Evolutionary conservation across 2,113 vertebrate genomes (phyloP).

Genomic region (Otolemur garnettii): DNA sequence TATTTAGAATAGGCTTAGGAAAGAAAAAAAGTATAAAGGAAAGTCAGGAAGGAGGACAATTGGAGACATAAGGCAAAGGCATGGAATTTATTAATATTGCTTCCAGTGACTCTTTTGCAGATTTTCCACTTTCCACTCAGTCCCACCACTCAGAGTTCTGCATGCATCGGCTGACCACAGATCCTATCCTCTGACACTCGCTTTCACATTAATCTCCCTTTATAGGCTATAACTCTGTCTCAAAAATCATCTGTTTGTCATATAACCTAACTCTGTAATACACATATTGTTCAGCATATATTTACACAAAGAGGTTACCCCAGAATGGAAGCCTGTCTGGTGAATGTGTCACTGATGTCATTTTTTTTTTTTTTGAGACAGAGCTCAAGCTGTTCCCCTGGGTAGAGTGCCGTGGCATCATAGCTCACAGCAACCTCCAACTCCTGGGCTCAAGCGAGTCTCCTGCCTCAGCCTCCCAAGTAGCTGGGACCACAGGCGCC

Average conservation of each 20-base stretch:
- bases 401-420: too few relatives aligned
- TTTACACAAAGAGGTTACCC: background rate
- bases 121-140: background rate
- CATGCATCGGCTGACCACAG: background rate
- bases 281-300: background rate
- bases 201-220: background rate
- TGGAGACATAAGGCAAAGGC: background rate
- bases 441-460: too few relatives aligned
- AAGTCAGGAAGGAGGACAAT: background rate
- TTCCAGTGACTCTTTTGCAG: background rate
- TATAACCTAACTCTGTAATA: background rate
- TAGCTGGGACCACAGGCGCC: too few relatives aligned
- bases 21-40: background rate
- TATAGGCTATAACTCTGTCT: background rate
- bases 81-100: background rate
- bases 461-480: too few relatives aligned
- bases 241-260: slow-evolving; percentile 1
- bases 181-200: background rate
- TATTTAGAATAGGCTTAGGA: background rate
- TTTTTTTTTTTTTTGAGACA: background rate
- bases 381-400: too few relatives aligned
- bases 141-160: background rate
- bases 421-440: too few relatives aligned
- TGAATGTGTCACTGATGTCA: background rate
- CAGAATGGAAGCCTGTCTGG: background rate